These are phyloP conservation scores for Bacillus rossius DNA, from an alignment of 1,140 invertebrate genomes.

Conservation along the genomic window DNA sequence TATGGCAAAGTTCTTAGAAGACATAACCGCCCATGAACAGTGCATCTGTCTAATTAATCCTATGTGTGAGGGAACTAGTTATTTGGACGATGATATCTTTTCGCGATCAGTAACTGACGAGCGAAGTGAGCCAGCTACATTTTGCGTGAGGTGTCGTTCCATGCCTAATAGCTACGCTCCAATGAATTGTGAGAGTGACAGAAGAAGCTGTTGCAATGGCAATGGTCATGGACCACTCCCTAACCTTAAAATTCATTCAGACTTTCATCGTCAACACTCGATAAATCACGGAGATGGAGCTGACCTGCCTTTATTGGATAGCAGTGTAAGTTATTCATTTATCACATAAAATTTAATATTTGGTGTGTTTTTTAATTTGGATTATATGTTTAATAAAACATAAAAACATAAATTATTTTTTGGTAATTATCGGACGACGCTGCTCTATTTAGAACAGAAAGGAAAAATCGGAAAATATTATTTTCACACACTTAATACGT, in stretches of 20 bases:
- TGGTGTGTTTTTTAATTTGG: too few relatives aligned
- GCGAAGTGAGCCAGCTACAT: constrained; percentile 4
- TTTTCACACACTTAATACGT: too few relatives aligned
- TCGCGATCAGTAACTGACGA: too few relatives aligned
- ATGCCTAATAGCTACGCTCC: background rate
- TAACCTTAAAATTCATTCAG: background rate
- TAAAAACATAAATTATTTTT: too few relatives aligned
- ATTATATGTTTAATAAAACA: too few relatives aligned
- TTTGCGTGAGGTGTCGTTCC: constrained; percentile 6
- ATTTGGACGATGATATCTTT: too few relatives aligned
- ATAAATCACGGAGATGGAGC: background rate
- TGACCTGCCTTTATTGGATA: constrained; percentile 2
- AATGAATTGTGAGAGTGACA: background rate
- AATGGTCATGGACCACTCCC: constrained; percentile 2
- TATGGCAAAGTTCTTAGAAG: constrained; percentile 3
- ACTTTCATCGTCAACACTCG: too few relatives aligned
- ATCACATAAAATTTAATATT: too few relatives aligned
- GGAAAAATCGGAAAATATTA: too few relatives aligned
- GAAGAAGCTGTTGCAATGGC: background rate
- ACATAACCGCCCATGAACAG: constrained; percentile 2
- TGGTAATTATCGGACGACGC: too few relatives aligned
- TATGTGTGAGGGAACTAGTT: background rate
- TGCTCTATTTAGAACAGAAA: too few relatives aligned
- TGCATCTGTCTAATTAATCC: background rate
- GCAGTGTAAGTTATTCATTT: background rate